Evolutionary conservation across 2,888 invertebrate species (phyloP), one percentile per base, ranked within the genome.

Genomic region (Tachina fera): DNA sequence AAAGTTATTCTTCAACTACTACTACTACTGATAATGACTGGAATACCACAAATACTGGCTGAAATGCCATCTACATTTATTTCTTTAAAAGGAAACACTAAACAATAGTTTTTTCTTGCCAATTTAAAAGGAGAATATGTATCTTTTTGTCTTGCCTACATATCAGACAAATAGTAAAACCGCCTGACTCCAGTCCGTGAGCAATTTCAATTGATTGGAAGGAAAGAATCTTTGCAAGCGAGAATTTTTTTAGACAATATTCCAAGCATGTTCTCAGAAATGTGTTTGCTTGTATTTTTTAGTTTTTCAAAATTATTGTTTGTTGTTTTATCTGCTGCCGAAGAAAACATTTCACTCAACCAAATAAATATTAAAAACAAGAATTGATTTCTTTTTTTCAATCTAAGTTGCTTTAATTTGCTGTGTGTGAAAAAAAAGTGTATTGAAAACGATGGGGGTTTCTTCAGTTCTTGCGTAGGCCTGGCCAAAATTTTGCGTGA

Each of bases 1-100:
- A 43, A 16, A 16, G 49, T 47, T 61, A 47, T 58, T 65, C 67
- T 45, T 68, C 9, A 75, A 75, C 74, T 65, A 75, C 74, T 78
- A 68, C 9, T 71, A 75, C 74, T 65, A 75, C 74, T 78, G 72
- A 79, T 79, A 78, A 78, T 60, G 67, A 68, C 43, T 67, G 10
- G 19, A 81, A 63, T 2, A 68, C 51, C 68, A 71, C 14, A 75
- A 74, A 80, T 75, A 70, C 53, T 45, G 39, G 53, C 61, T 45
- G 65, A 65, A 72, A n/a, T 56, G 13, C 8, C 41, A 47, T 31
- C 11, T 16, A 8, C 45, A 45, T 71, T 31, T 61, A 43, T 19
- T 53, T 61, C 13, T 70, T n/a, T 9, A 45, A 47, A 71, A 58
- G n/a, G 10, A 39, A 65, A 49, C 2, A 41, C 31, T 31, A 19